Evolutionary conservation across 2,797 vertebrate species (phyloP), one percentile per base, ranked within the genome.

Genomic region (Ptychadena robeensis): DNA sequence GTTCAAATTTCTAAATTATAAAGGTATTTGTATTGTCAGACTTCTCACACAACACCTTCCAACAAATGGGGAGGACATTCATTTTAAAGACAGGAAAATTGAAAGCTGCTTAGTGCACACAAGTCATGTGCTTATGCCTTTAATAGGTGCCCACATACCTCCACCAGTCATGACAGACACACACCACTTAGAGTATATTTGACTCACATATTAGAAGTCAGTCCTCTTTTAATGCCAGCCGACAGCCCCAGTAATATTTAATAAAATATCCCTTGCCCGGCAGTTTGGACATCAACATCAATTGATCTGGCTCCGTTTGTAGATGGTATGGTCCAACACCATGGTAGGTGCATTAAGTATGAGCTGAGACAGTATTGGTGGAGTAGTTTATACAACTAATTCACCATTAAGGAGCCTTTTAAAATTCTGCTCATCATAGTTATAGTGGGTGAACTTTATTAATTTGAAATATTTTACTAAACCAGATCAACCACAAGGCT

Each of bases 61-160:
- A 63, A 80, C 76, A 80, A 84, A 68, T 75, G 30, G 25, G 48
- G 14, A 35, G 59, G 38, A 63, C 37, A 74, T 80, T 70, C 74
- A 59, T 79, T 79, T 28, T 9, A 25, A 4, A 30, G n/a, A 25
- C n/a, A 22, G 31, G 34, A 14, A 34, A 66, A 37, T 32, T 28
- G 30, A n/a, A 84, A 63, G 73, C 32, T 27, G 12, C 32, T 11
- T 28, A 9, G n/a, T 31, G 2, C 40, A 65, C 38, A n/a, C 25
- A 32, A 80, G 27, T 61, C 11, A 14, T 28, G 59, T 28, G 10
- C 27, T 61, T 61, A 12, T 53, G 25, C 2, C 6, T 61, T 61
- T 28, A 61, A 61, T 25, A 61, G 25, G 59, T 2, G 11, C n/a
- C 27, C 44, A 61, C 59, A 61, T 61, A 27, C 10, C 25, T 4